Evolutionary conservation across 2,113 vertebrate species (phyloP), one percentile per base, ranked within the genome.

Genomic region (Clarias magur): DNA sequence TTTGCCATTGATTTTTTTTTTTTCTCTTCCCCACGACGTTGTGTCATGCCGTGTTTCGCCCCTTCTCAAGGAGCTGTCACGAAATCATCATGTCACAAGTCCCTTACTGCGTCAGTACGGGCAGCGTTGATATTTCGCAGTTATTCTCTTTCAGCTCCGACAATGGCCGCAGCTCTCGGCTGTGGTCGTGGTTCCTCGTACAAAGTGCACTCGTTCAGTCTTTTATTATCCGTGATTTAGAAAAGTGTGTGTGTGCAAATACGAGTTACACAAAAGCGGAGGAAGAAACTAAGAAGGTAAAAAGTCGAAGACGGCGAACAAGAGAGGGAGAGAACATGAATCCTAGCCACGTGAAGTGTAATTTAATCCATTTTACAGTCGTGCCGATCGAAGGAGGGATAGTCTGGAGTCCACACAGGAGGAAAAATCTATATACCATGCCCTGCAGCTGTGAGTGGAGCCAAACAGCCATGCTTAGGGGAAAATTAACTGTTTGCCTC

Each of bases 281-380:
- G 54, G 27, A 80, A 30, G 27, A 53, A 79, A 85, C n/a, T 86
- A 25, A 10, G 48, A n/a, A 27, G 16, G 25, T 38, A 72, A 19
- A 72, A 19, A 25, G 38, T 56, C 27, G 17, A 60, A 88, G 89
- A 90, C 90, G 84, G 84, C 87, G 87, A 91, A 63, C 89, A 15
- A 76, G 79, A 79, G 67, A 84, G 63, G 19, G 42, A 91, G 67
- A 90, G 85, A 90, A 88, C 79, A 93, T 92, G 90, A 91, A 92
- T 95, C 92, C 93, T 90, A 92, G 94, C 90, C 95, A 95, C 93
- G 92, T 88, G 89, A 90, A 94, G 85, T 92, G 93, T 95, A 96
- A 97, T 94, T 94, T 94, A 96, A 96, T 96, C 94, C 91, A 95
- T 95, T 95, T 95, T 93, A 92, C 91, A 93, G 92, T 89, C 86